Evolutionary conservation across 1,140 invertebrate genomes (phyloP), one percentile per base, ranked within the genome.

Genomic region (Stegodyphus dumicola): DNA sequence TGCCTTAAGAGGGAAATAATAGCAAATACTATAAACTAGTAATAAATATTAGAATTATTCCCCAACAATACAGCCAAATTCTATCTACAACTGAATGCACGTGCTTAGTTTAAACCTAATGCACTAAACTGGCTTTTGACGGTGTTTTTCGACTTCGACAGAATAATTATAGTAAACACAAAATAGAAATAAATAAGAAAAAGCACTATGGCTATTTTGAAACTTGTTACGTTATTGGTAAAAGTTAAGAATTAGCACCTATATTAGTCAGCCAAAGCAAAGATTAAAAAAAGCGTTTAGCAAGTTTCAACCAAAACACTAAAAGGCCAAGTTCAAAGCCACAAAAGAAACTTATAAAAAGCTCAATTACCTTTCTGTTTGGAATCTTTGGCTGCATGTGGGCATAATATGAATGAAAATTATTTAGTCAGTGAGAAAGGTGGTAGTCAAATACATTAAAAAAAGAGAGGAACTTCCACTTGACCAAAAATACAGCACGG

Each of bases 361-460:
- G 64, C 86, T 76, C 49, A 64, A 53, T 84, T 81, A 87, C 77
- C 78, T 77, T 81, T 84, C 76, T 86, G 84, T 86, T 86, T 86
- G 17, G 69, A 67, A 71, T 86, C 84, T 86, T 86, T 86, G 75
- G 84, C 84, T 86, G 76, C 84, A 86, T 85, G 81, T 85, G 74
- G 74, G 64, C 65, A 76, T 66, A 84, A 76, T 49, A 86, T 78
- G 66, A 86, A 66, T 65, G 53, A 78, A 73, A 33, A 86, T 85
- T 60, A 77, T 83, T 83, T 52, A 52, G 56, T 71, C 33, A 33
- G 75, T 51, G 54, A 81, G 67, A 80, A 81, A 52, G 65, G 66
- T 66, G 69, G 65, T 18, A 56, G 6, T 69, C 1, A 67, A 67
- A 67, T n/a, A 67, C 65, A 67, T 17, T 15, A 67, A 18, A 67